Percentiles rank a stretch among this genome's conserved stretches.
phyloP scores from a whole-genome alignment of 1,140 invertebrate genomes.

The Drosophila subobscura region DNA sequence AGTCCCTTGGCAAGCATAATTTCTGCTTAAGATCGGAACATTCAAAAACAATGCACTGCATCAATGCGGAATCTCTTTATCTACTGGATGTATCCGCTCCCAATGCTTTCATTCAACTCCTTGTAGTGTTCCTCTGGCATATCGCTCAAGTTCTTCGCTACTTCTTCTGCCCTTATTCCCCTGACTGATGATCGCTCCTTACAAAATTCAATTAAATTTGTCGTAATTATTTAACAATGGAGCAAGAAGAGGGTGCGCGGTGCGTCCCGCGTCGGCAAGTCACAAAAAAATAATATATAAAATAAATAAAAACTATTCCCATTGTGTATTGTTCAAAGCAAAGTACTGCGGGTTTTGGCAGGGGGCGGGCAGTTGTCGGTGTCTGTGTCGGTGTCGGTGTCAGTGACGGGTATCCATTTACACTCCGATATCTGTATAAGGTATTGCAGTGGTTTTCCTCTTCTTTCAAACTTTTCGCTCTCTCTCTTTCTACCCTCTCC shows the following conservation, averaged over 20 bases:
- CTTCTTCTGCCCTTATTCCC: neutral
- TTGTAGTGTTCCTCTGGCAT: too few relatives aligned
- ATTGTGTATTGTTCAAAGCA: too few relatives aligned
- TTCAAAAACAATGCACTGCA: too few relatives aligned
- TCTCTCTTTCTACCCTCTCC: slow-evolving; percentile 18
- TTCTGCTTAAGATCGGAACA: too few relatives aligned
- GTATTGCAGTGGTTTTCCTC: slow-evolving; percentile 37
- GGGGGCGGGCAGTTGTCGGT: slow-evolving; percentile 3
- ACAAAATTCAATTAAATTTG: slow-evolving; percentile 75
- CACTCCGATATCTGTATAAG: slow-evolving; percentile 30
- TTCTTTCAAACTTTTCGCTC: neutral
- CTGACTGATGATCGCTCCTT: slow-evolving; percentile 1
- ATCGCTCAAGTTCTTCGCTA: neutral
- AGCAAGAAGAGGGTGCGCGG: slow-evolving; percentile 24
- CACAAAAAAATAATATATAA: neutral
- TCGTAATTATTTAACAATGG: slow-evolving; percentile 78
- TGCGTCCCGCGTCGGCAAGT: slow-evolving; percentile 30
- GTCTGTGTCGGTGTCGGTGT: neutral
- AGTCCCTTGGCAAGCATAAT: too few relatives aligned
- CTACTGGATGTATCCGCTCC: too few relatives aligned
- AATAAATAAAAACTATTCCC: neutral
- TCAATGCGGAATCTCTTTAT: too few relatives aligned
- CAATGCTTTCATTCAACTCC: too few relatives aligned
- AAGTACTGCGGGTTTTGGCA: too few relatives aligned
- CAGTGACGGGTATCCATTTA: slow-evolving; percentile 39